A percentile compares a stretch with the other conserved stretches of the same genome.
These are phyloP conservation scores for Drosophila pseudotakahashii DNA, from an alignment of 2,888 invertebrate species.

Conservation along the genomic window DNA sequence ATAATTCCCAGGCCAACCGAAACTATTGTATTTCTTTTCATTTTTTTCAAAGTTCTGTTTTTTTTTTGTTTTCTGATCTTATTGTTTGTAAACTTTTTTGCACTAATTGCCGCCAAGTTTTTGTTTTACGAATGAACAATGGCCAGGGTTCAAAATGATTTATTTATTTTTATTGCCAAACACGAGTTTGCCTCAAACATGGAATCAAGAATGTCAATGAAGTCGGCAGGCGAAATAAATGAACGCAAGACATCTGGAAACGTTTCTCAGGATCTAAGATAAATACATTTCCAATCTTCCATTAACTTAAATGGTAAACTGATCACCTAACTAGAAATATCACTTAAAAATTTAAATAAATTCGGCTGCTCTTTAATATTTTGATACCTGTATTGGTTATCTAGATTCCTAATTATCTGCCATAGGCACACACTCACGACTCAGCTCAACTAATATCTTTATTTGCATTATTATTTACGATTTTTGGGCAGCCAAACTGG, in stretches of 20 bases:
- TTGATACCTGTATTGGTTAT: not conserved
- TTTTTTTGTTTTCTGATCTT: slow-evolving; percentile 56
- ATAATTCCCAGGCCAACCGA: slow-evolving; percentile 65
- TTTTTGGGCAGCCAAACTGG: slow-evolving; percentile 32
- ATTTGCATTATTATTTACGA: slow-evolving; percentile 22
- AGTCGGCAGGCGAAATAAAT: slow-evolving; percentile 13
- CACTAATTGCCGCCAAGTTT: slow-evolving; percentile 64
- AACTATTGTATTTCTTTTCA: slow-evolving; percentile 31
- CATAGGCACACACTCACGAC: slow-evolving; percentile 5
- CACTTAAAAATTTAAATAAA: slow-evolving; percentile 1
- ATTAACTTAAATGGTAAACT: too few relatives aligned
- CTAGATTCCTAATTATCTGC: not conserved
- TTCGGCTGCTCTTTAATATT: not conserved
- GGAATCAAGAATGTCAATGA: slow-evolving; percentile 34
- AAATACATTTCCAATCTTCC: not conserved
- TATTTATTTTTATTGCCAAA: slow-evolving; percentile 62
- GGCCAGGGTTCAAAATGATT: slow-evolving; percentile 57
- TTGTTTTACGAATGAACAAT: slow-evolving; percentile 40
- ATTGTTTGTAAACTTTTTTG: slow-evolving; percentile 63
- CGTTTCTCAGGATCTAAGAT: slow-evolving; percentile 4
- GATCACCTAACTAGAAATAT: not conserved
- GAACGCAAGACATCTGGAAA: slow-evolving; percentile 6
- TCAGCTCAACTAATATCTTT: slow-evolving; percentile 29
- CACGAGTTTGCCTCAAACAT: slow-evolving; percentile 27
- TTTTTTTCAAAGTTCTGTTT: slow-evolving; percentile 52